Percentiles rank a stretch among this genome's conserved stretches.
Conservation (phyloP, 2,113 vertebrate genomes). For the Chaenocephalus aceratus region DNA sequence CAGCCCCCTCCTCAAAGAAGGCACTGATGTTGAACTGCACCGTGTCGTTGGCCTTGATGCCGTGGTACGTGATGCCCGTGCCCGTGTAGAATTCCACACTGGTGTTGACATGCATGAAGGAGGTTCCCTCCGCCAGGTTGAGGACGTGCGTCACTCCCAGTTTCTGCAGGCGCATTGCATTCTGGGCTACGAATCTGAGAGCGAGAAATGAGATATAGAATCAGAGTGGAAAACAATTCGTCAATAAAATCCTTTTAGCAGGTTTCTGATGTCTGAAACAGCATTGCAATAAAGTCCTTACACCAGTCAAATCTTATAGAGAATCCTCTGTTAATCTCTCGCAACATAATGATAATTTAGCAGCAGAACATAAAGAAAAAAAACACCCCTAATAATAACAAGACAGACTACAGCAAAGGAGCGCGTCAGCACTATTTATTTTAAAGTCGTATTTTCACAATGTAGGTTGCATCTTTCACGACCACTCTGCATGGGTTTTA, state of each 20-base stretch:
- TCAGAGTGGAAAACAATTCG: neutral
- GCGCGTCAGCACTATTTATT: constrained; percentile 33
- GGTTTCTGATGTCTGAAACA: constrained; percentile 4
- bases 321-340: neutral
- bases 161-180: constrained; percentile 90
- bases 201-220: neutral
- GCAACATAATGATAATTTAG: constrained; percentile 9
- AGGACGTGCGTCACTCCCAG: constrained; percentile 95
- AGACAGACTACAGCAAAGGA: constrained; percentile 5
- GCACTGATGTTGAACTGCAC: constrained; percentile 94
- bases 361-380: constrained; percentile 36
- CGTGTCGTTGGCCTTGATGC: constrained; percentile 95
- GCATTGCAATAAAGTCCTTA: neutral
- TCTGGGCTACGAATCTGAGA: constrained; percentile 93
- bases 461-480: constrained; percentile 28
- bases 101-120: constrained; percentile 99
- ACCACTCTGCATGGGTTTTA: constrained; percentile 10
- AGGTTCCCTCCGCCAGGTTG: constrained; percentile 96
- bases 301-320: neutral
- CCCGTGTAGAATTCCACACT: constrained; percentile 93
- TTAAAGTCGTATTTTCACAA: constrained; percentile 24
- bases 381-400: constrained; percentile 28
- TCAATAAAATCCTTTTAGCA: neutral
- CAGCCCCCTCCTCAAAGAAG: constrained; percentile 95
- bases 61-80: constrained; percentile 94